Evolutionary conservation across 2,888 invertebrate species (phyloP).

Genomic region (Chalcis sispes): DNA sequence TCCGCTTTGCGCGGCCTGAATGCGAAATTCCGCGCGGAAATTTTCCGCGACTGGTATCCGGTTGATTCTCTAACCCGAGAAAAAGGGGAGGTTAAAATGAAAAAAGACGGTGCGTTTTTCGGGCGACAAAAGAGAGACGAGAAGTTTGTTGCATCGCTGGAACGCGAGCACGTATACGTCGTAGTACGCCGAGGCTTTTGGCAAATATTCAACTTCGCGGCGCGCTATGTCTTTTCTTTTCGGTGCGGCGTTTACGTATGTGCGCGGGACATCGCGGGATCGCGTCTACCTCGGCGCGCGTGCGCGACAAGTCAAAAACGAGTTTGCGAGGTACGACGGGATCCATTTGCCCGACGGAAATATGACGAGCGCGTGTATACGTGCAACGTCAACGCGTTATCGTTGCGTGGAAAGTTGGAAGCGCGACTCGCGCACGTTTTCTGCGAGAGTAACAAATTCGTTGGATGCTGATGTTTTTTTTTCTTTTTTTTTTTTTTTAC

Average conservation of each 20-base stretch:
- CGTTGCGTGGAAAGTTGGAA: too few relatives aligned
- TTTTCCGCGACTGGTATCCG: not conserved
- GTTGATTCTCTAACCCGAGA: not conserved
- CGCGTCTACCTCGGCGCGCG: not conserved
- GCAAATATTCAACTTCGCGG: constrained; percentile 47
- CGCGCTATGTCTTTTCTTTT: too few relatives aligned
- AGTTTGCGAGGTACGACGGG: constrained; percentile 15
- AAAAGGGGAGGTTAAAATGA: not conserved
- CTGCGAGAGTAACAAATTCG: too few relatives aligned
- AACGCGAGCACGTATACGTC: not conserved
- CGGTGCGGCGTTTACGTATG: too few relatives aligned
- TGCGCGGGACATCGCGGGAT: too few relatives aligned
- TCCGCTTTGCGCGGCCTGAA: constrained; percentile 15
- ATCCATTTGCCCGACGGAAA: not conserved
- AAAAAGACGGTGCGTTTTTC: constrained; percentile 21
- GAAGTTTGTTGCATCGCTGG: too few relatives aligned
- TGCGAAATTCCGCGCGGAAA: constrained; percentile 39
- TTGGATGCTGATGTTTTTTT: too few relatives aligned
- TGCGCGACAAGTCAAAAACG: constrained; percentile 7
- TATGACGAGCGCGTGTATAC: not conserved
- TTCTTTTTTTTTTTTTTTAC: too few relatives aligned
- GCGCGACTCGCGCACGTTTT: too few relatives aligned
- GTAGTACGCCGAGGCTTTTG: constrained; percentile 26
- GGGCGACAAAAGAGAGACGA: constrained; percentile 19
- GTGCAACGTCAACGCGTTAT: too few relatives aligned